phyloP scores from a whole-genome alignment of 2,888 invertebrate species.

The Trachelus troglodyta region DNA sequence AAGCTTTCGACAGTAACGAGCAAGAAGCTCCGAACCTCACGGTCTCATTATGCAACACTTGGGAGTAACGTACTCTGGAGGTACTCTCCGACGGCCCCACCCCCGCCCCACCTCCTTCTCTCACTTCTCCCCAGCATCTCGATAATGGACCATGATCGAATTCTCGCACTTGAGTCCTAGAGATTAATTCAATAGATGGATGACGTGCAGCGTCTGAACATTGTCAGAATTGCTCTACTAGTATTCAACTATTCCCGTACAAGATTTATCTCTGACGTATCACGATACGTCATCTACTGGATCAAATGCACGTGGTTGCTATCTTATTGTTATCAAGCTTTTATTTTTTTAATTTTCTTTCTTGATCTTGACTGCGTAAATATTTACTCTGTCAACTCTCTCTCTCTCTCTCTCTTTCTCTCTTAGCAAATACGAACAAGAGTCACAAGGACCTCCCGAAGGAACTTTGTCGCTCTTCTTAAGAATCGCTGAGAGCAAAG shows the following conservation, averaged over 20 bases:
- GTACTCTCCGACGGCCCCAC: neutral
- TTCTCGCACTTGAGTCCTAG: neutral
- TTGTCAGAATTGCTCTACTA: neutral
- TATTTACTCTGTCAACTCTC: neutral
- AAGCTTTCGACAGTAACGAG: neutral
- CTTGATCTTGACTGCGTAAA: neutral
- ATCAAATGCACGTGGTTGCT: neutral
- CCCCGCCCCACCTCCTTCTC: too few relatives aligned
- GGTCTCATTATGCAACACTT: neutral
- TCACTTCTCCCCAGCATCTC: neutral
- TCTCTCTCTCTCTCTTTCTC: neutral
- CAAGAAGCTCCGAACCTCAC: neutral
- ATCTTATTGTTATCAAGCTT: neutral
- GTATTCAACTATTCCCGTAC: neutral
- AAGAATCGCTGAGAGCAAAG: neutral
- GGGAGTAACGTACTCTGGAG: neutral
- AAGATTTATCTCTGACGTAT: neutral
- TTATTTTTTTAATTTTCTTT: neutral
- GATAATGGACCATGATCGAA: neutral
- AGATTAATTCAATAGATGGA: neutral
- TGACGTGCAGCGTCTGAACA: neutral
- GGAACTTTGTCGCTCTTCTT: neutral
- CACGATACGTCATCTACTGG: neutral
- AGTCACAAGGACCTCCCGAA: neutral
- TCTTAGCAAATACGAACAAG: neutral